Conservation (phyloP, 2,113 vertebrate species). For the Gracilinanus agilis region DNA sequence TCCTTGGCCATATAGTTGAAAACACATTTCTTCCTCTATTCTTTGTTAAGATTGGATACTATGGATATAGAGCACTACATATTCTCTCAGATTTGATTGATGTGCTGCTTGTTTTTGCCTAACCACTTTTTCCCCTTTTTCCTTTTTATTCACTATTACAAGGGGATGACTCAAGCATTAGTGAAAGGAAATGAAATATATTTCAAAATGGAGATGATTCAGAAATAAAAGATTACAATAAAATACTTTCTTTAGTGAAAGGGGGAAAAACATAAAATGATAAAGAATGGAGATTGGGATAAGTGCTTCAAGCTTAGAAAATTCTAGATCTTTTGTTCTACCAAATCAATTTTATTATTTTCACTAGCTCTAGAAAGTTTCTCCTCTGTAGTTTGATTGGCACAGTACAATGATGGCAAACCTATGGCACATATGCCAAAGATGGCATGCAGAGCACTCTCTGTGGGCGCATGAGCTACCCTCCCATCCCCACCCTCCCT, state of each 20-base stretch:
- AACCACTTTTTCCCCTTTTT: not conserved
- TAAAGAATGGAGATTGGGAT: not conserved
- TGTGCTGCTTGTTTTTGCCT: not conserved
- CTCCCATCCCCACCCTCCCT: too few relatives aligned
- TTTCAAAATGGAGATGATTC: not conserved
- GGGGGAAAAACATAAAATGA: too few relatives aligned
- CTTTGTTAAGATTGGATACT: not conserved
- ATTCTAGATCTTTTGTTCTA: not conserved
- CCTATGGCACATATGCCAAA: too few relatives aligned
- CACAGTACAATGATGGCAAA: too few relatives aligned
- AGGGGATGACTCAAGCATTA: not conserved
- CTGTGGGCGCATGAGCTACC: too few relatives aligned
- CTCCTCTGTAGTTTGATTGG: not conserved
- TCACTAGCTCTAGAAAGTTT: not conserved
- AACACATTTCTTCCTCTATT: not conserved
- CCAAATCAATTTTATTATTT: not conserved
- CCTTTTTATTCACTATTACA: not conserved
- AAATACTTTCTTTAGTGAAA: not conserved
- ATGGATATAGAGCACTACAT: not conserved
- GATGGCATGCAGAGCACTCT: too few relatives aligned
- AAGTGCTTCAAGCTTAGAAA: not conserved
- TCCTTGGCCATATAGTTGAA: not conserved
- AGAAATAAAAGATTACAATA: not conserved
- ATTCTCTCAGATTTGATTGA: not conserved
- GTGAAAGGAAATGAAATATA: not conserved